Conservation (phyloP, 2,888 invertebrate genomes). For the Geotrupes spiniger region DNA sequence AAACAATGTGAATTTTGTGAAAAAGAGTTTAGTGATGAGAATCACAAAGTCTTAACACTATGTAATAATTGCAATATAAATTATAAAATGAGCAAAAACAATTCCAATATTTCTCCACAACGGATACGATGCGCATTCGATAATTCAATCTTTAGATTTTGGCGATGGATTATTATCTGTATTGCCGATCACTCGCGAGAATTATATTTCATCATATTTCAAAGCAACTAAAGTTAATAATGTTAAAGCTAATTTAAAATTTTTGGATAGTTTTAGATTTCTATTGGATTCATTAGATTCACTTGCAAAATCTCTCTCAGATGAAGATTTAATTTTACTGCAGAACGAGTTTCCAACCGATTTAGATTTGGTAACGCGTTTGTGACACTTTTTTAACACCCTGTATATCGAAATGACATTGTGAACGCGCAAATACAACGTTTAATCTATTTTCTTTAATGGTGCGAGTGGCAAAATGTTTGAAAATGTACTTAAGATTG, state of each 20-base stretch:
- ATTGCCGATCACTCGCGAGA: slow-evolving; percentile 4
- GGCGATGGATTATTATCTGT: not conserved
- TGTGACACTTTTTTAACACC: too few relatives aligned
- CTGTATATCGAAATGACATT: slow-evolving; percentile 16
- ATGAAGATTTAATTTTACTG: not conserved
- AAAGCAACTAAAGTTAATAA: slow-evolving; percentile 1
- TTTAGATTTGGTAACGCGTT: not conserved
- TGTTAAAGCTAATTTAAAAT: not conserved
- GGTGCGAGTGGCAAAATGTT: too few relatives aligned
- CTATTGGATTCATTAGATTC: not conserved
- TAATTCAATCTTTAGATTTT: slow-evolving; percentile 9
- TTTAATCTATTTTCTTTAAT: too few relatives aligned
- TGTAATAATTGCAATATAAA: slow-evolving; percentile 2
- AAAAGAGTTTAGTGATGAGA: not conserved
- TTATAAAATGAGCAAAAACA: slow-evolving; percentile 1
- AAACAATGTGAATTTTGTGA: not conserved
- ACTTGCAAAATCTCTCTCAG: not conserved
- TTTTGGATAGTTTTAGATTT: slow-evolving; percentile 1
- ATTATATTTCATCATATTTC: slow-evolving; percentile 7
- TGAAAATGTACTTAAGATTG: too few relatives aligned
- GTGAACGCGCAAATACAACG: too few relatives aligned
- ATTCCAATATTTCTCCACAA: slow-evolving; percentile 11
- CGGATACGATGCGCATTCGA: slow-evolving; percentile 11
- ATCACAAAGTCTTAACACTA: not conserved
- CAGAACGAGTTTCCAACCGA: slow-evolving; percentile 4